A percentile compares a stretch with the other conserved stretches of the same genome.
phyloP scores from a whole-genome alignment of 2,113 vertebrate genomes.

The Sinocyclocheilus anophthalmus region DNA sequence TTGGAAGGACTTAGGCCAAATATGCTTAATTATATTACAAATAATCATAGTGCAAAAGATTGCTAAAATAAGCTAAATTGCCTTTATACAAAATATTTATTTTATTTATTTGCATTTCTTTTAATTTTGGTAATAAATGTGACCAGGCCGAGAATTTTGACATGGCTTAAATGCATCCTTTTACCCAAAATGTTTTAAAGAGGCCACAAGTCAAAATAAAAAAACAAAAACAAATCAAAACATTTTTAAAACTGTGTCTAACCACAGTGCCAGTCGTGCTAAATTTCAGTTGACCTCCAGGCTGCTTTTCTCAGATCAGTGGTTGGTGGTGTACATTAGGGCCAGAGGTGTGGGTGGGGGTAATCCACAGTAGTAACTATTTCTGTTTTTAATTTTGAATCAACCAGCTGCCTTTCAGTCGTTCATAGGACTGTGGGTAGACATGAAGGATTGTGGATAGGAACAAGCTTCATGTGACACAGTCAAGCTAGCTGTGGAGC shows the following conservation, averaged over 20 bases:
- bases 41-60: no score
- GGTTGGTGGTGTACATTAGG: constrained; percentile 1
- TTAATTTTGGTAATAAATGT: no score
- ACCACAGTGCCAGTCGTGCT: not conserved
- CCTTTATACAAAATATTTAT: no score
- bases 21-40: no score
- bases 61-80: no score
- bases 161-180: not conserved
- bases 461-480: not conserved
- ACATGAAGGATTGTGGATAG: not conserved
- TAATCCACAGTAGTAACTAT: not conserved
- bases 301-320: not conserved
- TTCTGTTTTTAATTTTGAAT: constrained; percentile 13
- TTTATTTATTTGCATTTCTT: no score
- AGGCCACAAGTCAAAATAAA: not conserved
- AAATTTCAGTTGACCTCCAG: not conserved
- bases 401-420: not conserved
- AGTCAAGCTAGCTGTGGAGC: not conserved
- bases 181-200: not conserved
- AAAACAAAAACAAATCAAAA: no score
- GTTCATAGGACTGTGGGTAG: not conserved
- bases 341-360: not conserved
- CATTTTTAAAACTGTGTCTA: not conserved
- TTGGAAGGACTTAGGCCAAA: no score
- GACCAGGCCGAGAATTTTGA: no score